A percentile compares a stretch with the other conserved stretches of the same genome.
These are phyloP conservation scores for Rhynchophorus ferrugineus DNA, from an alignment of 1,140 invertebrate species.

Conservation along the genomic window DNA sequence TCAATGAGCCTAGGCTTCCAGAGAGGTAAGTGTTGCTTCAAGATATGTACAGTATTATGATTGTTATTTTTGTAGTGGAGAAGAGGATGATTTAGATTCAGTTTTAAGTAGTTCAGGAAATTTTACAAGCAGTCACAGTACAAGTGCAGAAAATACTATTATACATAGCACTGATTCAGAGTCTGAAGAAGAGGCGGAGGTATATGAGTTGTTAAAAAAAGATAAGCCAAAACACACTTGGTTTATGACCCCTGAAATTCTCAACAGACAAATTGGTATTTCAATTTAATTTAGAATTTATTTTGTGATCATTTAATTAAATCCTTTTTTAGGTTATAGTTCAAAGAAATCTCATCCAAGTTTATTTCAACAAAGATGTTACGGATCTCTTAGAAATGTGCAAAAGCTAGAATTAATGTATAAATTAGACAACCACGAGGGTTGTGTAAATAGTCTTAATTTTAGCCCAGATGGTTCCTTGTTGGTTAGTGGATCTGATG, in stretches of 20 bases:
- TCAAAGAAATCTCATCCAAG: conserved; percentile 45
- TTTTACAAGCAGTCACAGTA: conserved; percentile 17
- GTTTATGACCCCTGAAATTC: conserved; percentile 52
- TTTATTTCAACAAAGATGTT: conserved; percentile 63
- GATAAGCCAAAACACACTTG: conserved; percentile 60
- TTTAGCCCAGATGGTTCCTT: conserved; percentile 73
- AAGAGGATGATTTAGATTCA: conserved; percentile 1
- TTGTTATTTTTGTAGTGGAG: background rate
- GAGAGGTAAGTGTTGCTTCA: background rate
- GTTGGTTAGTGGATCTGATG: conserved; percentile 85
- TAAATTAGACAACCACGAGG: conserved; percentile 70
- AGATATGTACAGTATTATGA: background rate
- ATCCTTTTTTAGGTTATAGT: conserved; percentile 40
- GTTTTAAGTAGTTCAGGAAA: conserved; percentile 9
- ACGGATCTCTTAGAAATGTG: conserved; percentile 73
- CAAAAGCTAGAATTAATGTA: conserved; percentile 74
- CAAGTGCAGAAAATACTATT: conserved; percentile 34
- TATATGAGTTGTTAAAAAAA: conserved; percentile 46
- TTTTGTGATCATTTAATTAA: no score
- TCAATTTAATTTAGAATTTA: no score
- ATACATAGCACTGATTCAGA: conserved; percentile 34
- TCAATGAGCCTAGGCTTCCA: no score
- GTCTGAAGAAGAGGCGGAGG: conserved; percentile 42
- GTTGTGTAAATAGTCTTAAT: conserved; percentile 88
- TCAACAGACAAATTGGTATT: conserved; percentile 48